Percentiles rank a stretch among this genome's conserved stretches.
phyloP scores from a whole-genome alignment of 2,797 vertebrate species.

The Coregonus ussuriensis region DNA sequence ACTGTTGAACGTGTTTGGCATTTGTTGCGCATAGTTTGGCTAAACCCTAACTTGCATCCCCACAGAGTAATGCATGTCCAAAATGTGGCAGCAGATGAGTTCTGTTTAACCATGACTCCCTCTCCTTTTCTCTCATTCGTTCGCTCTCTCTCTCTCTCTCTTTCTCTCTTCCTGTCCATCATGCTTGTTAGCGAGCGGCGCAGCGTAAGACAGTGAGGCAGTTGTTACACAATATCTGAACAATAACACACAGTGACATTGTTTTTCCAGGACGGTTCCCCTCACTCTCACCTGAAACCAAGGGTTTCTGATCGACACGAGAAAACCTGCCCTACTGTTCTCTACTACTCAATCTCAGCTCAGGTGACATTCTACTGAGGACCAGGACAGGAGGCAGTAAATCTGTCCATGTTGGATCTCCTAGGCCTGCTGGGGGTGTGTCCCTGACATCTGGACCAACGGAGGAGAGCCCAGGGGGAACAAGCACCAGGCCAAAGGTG shows the following conservation, averaged over 20 bases:
- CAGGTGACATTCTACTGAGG: neutral
- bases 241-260: conserved; percentile 40
- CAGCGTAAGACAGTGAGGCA: conserved; percentile 27
- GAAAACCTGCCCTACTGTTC: conserved; percentile 63
- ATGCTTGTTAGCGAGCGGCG: conserved; percentile 15
- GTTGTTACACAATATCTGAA: conserved; percentile 13
- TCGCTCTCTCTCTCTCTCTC: neutral
- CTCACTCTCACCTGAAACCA: conserved; percentile 16
- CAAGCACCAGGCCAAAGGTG: neutral
- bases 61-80: conserved; percentile 30
- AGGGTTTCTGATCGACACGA: conserved; percentile 55
- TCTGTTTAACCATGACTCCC: conserved; percentile 9
- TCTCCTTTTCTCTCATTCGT: neutral
- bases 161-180: conserved; percentile 11
- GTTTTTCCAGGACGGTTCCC: conserved; percentile 14
- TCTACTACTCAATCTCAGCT: conserved; percentile 32
- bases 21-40: conserved; percentile 36
- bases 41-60: conserved; percentile 45
- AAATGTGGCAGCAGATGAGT: conserved; percentile 32
- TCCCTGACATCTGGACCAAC: neutral
- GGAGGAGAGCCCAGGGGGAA: neutral
- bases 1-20: conserved; percentile 32
- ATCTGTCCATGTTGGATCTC: neutral
- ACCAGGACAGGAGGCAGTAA: neutral
- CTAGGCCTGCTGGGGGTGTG: neutral